A percentile compares a stretch with the other conserved stretches of the same genome.
These are phyloP conservation scores for Poecile montanus DNA, from an alignment of 2,797 vertebrate genomes.

Conservation along the genomic window DNA sequence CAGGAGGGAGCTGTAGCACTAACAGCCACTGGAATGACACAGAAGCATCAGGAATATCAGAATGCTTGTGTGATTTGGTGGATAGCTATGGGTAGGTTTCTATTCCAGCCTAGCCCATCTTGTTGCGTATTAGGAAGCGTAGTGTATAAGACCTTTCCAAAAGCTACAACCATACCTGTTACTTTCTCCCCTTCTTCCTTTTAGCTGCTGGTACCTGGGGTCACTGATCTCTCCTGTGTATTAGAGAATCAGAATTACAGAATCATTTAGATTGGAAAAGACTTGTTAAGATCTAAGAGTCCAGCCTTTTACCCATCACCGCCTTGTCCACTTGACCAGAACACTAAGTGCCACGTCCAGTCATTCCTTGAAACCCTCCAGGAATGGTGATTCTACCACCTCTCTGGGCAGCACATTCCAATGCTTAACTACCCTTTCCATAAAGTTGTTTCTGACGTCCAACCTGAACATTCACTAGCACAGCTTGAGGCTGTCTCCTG, in stretches of 20 bases:
- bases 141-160: neutral
- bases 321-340: fast-evolving
- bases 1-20: neutral
- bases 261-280: neutral
- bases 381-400: neutral
- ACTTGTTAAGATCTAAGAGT: neutral
- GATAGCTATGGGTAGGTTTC: neutral
- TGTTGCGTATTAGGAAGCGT: neutral
- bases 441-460: neutral
- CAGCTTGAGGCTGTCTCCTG: neutral
- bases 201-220: neutral
- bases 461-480: neutral
- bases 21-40: neutral
- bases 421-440: fast-evolving
- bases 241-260: neutral
- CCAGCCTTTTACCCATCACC: neutral
- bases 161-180: neutral
- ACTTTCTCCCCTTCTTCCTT: neutral
- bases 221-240: neutral
- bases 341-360: neutral
- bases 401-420: neutral
- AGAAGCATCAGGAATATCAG: neutral
- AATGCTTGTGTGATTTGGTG: neutral
- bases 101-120: neutral
- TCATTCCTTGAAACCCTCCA: neutral